Base-by-base conservation (phyloP, 2,888 invertebrate species). In the Priocnemis perturbator region DNA sequence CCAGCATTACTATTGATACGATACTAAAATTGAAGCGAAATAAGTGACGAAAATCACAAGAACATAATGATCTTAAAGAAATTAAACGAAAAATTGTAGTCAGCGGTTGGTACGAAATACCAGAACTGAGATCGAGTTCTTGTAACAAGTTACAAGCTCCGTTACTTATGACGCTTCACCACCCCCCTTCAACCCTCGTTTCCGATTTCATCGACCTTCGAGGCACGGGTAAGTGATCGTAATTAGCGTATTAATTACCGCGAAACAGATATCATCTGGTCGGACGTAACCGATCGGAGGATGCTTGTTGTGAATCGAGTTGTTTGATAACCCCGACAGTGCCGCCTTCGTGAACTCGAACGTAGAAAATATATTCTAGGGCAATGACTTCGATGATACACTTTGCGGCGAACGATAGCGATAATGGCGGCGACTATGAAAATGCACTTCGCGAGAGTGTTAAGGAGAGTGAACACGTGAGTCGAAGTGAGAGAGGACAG, bases 221-320 rank as follows among this genome's bases (percentile, higher is more conserved):
- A 55, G 62, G 56, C 26, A n/a, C 20, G 9, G 53, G 23, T 15
- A 71, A 59, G 23, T 63, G 30, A 62, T 71, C 20, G 50, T 55
- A 77, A 71, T 71, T 69, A 66, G 64, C 64, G 67, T 67, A 15
- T 77, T 74, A 74, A 73, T 73, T 69, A 67, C 17, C 53, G 61
- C 17, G 45, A 64, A 74, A 67, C 48, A 58, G 63, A 71, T 66
- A 65, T 62, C 58, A 64, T 71, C 64, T 45, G 55, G 45, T 52
- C n/a, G 61, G 60, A 67, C 55, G 60, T 67, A 67, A 69, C 64
- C 61, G 64, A 71, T 67, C 57, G 14, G 15, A 66, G 48, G 21
- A 17, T 30, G 58, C 50, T 63, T 56, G 58, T 73, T 64, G 48
- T 58, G 48, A 69, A 67, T 73, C 61, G 52, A 52, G 17, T 14